Percentiles rank a stretch among this genome's conserved stretches.
phyloP scores from a whole-genome alignment of 2,888 invertebrate species.

The Clepsis dumicolana region DNA sequence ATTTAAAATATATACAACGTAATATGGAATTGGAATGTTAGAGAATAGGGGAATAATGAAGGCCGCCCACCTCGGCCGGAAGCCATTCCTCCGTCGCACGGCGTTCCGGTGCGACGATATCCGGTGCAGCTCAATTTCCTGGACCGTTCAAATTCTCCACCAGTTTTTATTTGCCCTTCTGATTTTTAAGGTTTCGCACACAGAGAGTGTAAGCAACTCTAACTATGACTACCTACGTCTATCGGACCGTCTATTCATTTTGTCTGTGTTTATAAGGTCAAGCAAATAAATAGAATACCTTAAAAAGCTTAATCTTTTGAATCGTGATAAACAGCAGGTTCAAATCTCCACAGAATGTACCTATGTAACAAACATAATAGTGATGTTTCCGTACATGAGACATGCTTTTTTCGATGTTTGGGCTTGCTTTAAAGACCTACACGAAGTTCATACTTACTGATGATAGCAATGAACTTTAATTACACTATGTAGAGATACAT shows the following conservation, averaged over 20 bases:
- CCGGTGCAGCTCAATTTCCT: conserved; percentile 84
- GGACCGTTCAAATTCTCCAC: conserved; percentile 70
- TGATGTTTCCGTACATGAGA: too few relatives aligned
- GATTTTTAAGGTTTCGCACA: conserved; percentile 51
- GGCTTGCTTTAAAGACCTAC: too few relatives aligned
- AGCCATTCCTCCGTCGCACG: conserved; percentile 77
- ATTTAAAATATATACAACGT: conserved; percentile 46
- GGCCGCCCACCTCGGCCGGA: conserved; percentile 76
- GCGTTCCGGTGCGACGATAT: conserved; percentile 82
- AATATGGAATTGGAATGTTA: conserved; percentile 58
- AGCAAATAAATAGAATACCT: too few relatives aligned
- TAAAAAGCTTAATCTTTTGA: too few relatives aligned
- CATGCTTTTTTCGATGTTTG: too few relatives aligned
- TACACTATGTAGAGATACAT: too few relatives aligned
- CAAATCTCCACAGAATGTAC: too few relatives aligned
- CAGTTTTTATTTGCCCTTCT: conserved; percentile 73
- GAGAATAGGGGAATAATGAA: conserved; percentile 73
- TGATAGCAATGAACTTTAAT: too few relatives aligned
- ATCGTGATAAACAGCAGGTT: too few relatives aligned
- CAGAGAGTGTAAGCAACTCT: not conserved
- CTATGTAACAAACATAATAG: too few relatives aligned
- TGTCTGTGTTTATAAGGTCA: not conserved
- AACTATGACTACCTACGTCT: not conserved
- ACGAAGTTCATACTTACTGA: too few relatives aligned
- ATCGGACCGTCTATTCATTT: not conserved